Evolutionary conservation across 2,888 invertebrate genomes (phyloP), one percentile per base, ranked within the genome.

Genomic region (Cosmorhoe ocellata): DNA sequence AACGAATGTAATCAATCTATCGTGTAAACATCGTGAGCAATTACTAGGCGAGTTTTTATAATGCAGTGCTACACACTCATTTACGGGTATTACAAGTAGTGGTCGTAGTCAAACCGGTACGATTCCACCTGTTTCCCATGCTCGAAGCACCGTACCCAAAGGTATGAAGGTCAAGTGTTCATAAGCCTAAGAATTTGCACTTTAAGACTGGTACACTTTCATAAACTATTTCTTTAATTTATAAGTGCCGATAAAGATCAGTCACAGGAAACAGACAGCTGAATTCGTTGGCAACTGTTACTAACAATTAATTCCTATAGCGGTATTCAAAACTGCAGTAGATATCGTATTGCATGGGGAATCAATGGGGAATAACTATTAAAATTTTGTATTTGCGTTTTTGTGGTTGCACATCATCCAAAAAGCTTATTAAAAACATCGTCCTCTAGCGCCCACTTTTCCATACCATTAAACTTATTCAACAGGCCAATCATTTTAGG

Each of bases 401-500:
- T 18, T 18, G 11, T 36, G 18, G 13, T 31, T 13, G 1, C 9
- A 37, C 33, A 47, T 41, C 50, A 24, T 48, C 38, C 30, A 42
- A 41, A 37, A 43, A 12, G 28, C 24, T 13, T 31, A 33, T 32
- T 30, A 49, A 38, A 46, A 41, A n/a, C 33, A 36, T 37, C 49
- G 47, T 46, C 31, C 36, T 53, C 22, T 12, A 42, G 42, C 47
- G 28, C 39, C 41, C 59, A 57, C 52, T 61, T 61, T 66, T 64
- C 57, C 61, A 64, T 65, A 42, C 59, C 66, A 69, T 66, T 66
- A 67, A 73, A 76, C 68, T 71, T 74, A 74, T 76, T 67, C 67
- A 69, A 66, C 66, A 56, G 66, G 60, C 66, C 74, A 75, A 81
- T 80, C 72, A 79, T 81, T 80, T 83, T 78, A 78, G 71, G 74